Evolutionary conservation across 2,113 vertebrate species (phyloP).

Genomic region (Mionectes macconnelli): DNA sequence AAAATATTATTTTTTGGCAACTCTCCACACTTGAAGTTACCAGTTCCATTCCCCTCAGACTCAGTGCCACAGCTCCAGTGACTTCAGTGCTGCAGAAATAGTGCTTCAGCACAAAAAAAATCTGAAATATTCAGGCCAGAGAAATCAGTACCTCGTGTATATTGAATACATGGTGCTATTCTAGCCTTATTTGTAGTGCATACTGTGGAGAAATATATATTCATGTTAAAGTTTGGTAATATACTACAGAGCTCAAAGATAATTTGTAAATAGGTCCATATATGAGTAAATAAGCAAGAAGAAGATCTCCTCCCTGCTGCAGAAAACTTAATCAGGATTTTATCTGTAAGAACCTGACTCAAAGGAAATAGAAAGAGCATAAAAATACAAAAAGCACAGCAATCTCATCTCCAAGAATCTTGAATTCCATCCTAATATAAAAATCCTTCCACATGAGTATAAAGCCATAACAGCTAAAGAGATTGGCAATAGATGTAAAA

Average conservation of each 20-base stretch:
- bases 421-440: neutral
- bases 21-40: neutral
- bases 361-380: neutral
- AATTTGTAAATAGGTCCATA: neutral
- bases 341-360: neutral
- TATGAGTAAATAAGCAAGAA: neutral
- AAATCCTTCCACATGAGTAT: neutral
- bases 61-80: neutral
- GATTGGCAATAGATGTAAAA: neutral
- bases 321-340: neutral
- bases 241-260: neutral
- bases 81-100: neutral
- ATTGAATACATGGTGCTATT: neutral
- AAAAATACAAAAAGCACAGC: neutral
- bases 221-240: neutral
- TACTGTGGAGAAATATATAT: neutral
- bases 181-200: neutral
- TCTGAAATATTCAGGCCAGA: neutral
- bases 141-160: neutral
- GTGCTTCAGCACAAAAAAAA: neutral
- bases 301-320: neutral
- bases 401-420: neutral
- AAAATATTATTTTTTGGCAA: neutral
- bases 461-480: neutral
- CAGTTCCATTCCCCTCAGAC: neutral